Percentiles rank a stretch among this genome's conserved stretches.
phyloP scores from a whole-genome alignment of 2,113 vertebrate genomes.

The Macquaria australasica region DNA sequence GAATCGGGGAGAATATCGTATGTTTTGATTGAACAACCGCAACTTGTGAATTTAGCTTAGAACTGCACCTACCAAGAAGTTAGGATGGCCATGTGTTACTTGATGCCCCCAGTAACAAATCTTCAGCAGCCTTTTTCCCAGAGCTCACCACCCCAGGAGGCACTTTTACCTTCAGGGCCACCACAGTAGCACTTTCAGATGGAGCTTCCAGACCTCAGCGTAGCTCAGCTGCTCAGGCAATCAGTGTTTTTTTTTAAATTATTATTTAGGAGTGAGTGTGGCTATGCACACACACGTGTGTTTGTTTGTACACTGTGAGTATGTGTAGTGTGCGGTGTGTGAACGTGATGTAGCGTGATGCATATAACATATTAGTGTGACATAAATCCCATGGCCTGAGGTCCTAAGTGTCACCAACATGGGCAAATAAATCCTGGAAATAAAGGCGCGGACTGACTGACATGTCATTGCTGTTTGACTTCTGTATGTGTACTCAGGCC shows the following conservation, averaged over 20 bases:
- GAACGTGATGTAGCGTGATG: slow-evolving; percentile 47
- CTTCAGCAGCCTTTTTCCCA: slow-evolving; percentile 64
- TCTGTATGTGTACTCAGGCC: slow-evolving; percentile 78
- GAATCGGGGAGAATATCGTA: neutral
- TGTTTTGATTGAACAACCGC: neutral
- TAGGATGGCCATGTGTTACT: slow-evolving; percentile 54
- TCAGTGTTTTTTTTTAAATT: slow-evolving; percentile 69
- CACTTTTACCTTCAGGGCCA: slow-evolving; percentile 50
- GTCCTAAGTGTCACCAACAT: slow-evolving; percentile 65
- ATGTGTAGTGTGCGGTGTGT: slow-evolving; percentile 46
- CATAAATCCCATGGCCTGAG: slow-evolving; percentile 67
- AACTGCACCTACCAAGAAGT: slow-evolving; percentile 5
- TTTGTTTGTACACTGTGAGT: slow-evolving; percentile 65
- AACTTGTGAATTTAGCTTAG: neutral
- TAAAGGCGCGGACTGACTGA: slow-evolving; percentile 57
- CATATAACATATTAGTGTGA: slow-evolving; percentile 69
- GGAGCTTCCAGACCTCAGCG: slow-evolving; percentile 75
- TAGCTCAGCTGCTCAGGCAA: slow-evolving; percentile 83
- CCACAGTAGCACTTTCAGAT: slow-evolving; percentile 71
- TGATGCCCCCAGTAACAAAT: slow-evolving; percentile 73
- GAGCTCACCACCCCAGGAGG: slow-evolving; percentile 55
- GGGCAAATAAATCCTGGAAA: slow-evolving; percentile 71
- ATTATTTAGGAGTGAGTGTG: slow-evolving; percentile 26
- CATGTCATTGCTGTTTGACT: slow-evolving; percentile 77
- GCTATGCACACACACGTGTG: slow-evolving; percentile 49